phyloP scores from a whole-genome alignment of 1,140 invertebrate genomes.

The Lordiphosa clarofinis region DNA sequence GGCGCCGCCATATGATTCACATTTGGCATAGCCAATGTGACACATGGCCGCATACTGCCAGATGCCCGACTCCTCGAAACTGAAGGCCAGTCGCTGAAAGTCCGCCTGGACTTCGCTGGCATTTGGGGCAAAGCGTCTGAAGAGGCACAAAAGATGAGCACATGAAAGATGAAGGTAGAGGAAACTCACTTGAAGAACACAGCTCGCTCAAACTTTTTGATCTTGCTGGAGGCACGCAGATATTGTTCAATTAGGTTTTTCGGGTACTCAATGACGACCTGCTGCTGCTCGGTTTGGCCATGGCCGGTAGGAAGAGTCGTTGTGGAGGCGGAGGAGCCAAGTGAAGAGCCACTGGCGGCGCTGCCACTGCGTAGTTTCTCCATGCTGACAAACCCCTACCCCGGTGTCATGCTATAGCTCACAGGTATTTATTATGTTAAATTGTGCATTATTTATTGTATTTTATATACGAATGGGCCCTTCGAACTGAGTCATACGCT shows the following conservation, averaged over 20 bases:
- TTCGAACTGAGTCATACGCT: too few relatives aligned
- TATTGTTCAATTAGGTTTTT: conserved; percentile 70
- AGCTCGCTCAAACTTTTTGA: conserved; percentile 74
- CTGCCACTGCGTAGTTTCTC: conserved; percentile 40
- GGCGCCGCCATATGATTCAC: conserved; percentile 58
- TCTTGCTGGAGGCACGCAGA: conserved; percentile 63
- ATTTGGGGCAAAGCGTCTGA: conserved; percentile 73
- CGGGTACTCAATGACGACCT: conserved; percentile 51
- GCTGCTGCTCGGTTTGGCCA: conserved; percentile 23
- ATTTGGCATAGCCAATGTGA: conserved; percentile 72
- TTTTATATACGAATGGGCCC: too few relatives aligned
- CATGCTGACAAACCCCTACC: conserved; percentile 15
- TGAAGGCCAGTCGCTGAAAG: conserved; percentile 64
- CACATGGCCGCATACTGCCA: conserved; percentile 77
- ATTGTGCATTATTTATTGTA: too few relatives aligned
- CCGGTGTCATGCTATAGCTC: too few relatives aligned
- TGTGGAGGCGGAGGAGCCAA: conserved; percentile 6
- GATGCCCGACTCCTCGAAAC: conserved; percentile 71
- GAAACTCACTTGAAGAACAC: conserved; percentile 73
- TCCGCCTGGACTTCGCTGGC: conserved; percentile 68
- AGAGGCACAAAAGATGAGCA: not conserved
- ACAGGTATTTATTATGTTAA: too few relatives aligned
- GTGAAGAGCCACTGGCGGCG: conserved; percentile 1
- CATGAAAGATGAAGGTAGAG: not conserved
- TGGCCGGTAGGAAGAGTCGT: conserved; percentile 10